phyloP scores from a whole-genome alignment of 2,888 invertebrate genomes.

The Alentia gelatinosa region DNA sequence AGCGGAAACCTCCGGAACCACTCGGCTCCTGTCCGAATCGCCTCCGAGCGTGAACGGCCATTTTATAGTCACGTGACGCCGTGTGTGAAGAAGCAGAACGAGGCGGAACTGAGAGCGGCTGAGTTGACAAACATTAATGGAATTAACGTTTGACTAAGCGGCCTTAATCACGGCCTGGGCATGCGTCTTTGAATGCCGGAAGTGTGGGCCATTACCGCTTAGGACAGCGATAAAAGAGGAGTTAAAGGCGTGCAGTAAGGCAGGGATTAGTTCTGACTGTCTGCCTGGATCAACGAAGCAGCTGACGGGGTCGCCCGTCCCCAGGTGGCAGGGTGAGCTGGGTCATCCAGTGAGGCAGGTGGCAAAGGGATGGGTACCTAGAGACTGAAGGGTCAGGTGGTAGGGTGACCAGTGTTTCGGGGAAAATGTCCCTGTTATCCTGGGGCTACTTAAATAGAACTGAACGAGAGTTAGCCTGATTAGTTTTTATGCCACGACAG shows the following conservation, averaged over 20 bases:
- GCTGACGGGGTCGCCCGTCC: neutral
- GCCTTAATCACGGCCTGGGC: neutral
- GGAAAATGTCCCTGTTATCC: too few relatives aligned
- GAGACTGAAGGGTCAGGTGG: too few relatives aligned
- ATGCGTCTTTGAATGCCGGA: neutral
- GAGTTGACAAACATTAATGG: constrained; percentile 10
- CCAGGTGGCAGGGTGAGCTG: neutral
- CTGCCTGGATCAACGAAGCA: too few relatives aligned
- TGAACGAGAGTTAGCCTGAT: too few relatives aligned
- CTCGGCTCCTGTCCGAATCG: too few relatives aligned
- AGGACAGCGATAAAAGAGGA: neutral
- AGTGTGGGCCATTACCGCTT: constrained; percentile 21
- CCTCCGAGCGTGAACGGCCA: too few relatives aligned
- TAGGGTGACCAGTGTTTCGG: too few relatives aligned
- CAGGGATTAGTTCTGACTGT: neutral
- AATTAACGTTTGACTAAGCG: constrained; percentile 37
- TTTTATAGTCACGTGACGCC: neutral
- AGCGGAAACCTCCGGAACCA: too few relatives aligned
- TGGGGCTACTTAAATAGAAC: too few relatives aligned
- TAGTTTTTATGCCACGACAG: too few relatives aligned
- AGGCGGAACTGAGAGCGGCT: neutral
- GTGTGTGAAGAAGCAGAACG: neutral
- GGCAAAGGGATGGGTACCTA: too few relatives aligned
- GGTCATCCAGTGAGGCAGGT: too few relatives aligned
- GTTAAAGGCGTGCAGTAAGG: neutral